Evolutionary conservation across 1,140 invertebrate genomes (phyloP).

Genomic region (Carposina sasakii): DNA sequence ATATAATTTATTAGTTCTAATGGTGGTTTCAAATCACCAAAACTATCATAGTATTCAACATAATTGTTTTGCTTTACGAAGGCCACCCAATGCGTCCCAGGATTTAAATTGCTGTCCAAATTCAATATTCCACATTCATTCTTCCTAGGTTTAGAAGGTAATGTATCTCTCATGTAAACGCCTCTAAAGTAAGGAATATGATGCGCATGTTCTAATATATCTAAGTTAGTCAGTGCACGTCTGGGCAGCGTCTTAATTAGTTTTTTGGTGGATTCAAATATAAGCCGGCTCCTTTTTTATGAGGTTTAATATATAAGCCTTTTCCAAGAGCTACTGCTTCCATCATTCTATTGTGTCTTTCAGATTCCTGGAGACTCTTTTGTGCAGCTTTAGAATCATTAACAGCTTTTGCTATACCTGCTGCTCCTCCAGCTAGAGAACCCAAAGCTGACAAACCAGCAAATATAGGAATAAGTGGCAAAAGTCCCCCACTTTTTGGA

Average conservation of each 20-base stretch:
- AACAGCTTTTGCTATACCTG: conserved; percentile 38
- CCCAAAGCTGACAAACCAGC: conserved; percentile 45
- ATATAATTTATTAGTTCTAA: conserved; percentile 37
- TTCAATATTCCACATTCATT: conserved; percentile 47
- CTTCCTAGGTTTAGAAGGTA: conserved; percentile 26
- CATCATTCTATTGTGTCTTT: conserved; percentile 45
- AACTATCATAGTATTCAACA: conserved; percentile 35
- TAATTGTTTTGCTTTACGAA: conserved; percentile 34
- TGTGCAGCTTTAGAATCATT: conserved; percentile 28
- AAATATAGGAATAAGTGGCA: conserved; percentile 48
- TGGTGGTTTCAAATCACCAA: conserved; percentile 40
- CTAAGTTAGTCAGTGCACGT: conserved; percentile 26
- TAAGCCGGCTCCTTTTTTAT: conserved; percentile 37
- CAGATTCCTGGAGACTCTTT: conserved; percentile 31
- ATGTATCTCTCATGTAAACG: conserved; percentile 39
- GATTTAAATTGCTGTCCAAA: conserved; percentile 32
- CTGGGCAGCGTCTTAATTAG: conserved; percentile 19
- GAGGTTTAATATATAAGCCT: conserved; percentile 39
- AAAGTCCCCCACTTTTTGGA: conserved; percentile 42
- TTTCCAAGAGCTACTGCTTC: conserved; percentile 38
- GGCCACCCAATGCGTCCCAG: conserved; percentile 49
- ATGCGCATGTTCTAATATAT: conserved; percentile 25
- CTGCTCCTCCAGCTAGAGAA: conserved; percentile 34
- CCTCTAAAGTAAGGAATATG: conserved; percentile 38
- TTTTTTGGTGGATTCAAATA: conserved; percentile 23